These are phyloP conservation scores for Macrosiphum euphorbiae DNA, from an alignment of 2,888 invertebrate genomes.

Conservation along the genomic window DNA sequence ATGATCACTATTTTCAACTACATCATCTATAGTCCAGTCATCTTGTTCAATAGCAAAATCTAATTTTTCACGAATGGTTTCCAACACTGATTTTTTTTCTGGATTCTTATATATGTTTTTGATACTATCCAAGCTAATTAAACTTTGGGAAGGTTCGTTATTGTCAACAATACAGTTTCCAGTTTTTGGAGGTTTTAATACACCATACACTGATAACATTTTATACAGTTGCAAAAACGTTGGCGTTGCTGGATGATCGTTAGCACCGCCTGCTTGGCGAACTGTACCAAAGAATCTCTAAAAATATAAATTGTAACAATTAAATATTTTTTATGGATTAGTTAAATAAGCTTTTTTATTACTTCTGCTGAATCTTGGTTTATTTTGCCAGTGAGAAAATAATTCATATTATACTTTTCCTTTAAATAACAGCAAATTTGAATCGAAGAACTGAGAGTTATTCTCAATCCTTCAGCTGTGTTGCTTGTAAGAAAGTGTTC, in stretches of 20 bases:
- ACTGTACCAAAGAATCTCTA: slow-evolving; percentile 27
- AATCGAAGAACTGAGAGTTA: not conserved
- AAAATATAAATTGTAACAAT: slow-evolving; percentile 1
- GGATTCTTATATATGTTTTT: not conserved
- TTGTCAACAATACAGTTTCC: slow-evolving; percentile 5
- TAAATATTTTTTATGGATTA: not conserved
- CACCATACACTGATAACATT: slow-evolving; percentile 21
- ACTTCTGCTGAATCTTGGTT: not conserved
- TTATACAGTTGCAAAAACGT: slow-evolving; percentile 19
- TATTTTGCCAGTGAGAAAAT: slow-evolving; percentile 23
- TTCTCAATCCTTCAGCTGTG: slow-evolving; percentile 31
- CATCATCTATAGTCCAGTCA: not conserved
- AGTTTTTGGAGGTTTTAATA: slow-evolving; percentile 21
- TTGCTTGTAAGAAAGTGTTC: not conserved
- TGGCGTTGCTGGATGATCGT: slow-evolving; percentile 1
- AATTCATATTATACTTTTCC: not conserved
- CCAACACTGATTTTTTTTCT: not conserved
- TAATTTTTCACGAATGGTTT: not conserved
- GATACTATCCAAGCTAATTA: not conserved
- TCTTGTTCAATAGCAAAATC: slow-evolving; percentile 6
- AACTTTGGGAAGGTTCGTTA: not conserved
- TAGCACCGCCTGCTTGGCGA: too few species aligned
- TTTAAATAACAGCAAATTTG: too few species aligned
- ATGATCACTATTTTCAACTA: slow-evolving; percentile 2
- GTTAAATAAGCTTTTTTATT: too few species aligned